These are phyloP conservation scores for Rhinopomastus cyanomelas DNA, from an alignment of 2,113 vertebrate genomes.

Conservation along the genomic window DNA sequence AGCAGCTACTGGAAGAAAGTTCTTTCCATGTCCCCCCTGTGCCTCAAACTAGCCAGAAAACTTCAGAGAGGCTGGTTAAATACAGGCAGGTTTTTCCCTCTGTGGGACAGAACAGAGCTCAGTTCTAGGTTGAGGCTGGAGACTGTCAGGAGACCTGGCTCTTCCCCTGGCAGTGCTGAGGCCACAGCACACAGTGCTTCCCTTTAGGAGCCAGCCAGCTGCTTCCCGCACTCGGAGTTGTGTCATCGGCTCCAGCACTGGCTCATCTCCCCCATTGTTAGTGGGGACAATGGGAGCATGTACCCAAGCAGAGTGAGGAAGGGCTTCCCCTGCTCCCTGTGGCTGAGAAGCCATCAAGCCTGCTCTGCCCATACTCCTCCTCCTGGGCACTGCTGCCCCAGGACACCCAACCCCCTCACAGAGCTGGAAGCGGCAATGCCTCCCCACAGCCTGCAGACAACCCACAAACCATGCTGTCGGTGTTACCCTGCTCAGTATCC, in stretches of 20 bases:
- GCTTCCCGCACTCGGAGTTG: not conserved
- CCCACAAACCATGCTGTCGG: accelerated
- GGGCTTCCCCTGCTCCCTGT: not conserved
- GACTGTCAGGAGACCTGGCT: not conserved
- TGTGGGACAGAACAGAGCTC: not conserved
- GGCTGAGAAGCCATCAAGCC: not conserved
- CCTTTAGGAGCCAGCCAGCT: slow-evolving; percentile 47
- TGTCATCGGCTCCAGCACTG: not conserved
- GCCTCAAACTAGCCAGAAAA: not conserved
- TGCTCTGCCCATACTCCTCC: accelerated
- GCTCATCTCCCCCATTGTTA: slow-evolving; percentile 10
- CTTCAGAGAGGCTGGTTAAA: not conserved
- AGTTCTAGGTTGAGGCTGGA: accelerated
- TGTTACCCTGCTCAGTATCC: accelerated
- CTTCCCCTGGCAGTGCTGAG: not conserved
- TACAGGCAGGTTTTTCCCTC: not conserved
- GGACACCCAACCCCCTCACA: accelerated
- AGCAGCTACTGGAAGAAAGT: not conserved
- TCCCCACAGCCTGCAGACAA: too few relatives aligned
- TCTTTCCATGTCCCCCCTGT: not conserved
- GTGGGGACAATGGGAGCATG: not conserved
- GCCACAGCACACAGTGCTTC: not conserved
- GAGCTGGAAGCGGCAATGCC: too few relatives aligned
- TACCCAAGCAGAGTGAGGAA: not conserved
- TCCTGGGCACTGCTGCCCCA: not conserved